Percentiles rank a stretch among this genome's conserved stretches.
Conservation (phyloP, 2,113 vertebrate genomes). For the Synchiropus splendidus region DNA sequence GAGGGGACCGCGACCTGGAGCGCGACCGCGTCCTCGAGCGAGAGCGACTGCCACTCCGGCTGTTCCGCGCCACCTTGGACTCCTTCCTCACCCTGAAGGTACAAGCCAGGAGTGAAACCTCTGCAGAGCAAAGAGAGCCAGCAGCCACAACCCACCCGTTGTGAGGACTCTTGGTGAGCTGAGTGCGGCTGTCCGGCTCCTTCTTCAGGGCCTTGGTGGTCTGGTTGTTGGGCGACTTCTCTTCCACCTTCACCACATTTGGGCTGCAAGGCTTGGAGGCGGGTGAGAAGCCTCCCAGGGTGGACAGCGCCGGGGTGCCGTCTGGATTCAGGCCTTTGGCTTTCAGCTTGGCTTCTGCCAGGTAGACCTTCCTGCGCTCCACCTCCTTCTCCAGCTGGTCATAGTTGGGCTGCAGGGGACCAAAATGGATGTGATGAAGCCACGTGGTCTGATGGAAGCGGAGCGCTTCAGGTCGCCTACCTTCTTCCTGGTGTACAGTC, state of each 20-base stretch:
- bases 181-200: constrained; percentile 81
- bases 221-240: constrained; percentile 79
- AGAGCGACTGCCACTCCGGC: constrained; percentile 80
- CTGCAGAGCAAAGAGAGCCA: no score
- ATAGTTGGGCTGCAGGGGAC: constrained; percentile 79
- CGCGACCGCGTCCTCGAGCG: constrained; percentile 82
- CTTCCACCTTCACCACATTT: constrained; percentile 80
- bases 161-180: constrained; percentile 87
- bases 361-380: constrained; percentile 86
- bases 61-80: constrained; percentile 83
- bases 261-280: constrained; percentile 92
- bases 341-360: constrained; percentile 94
- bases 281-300: constrained; percentile 90
- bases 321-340: constrained; percentile 95
- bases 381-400: constrained; percentile 95
- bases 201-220: constrained; percentile 81
- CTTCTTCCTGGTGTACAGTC: constrained; percentile 92
- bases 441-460: not conserved
- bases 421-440: not conserved
- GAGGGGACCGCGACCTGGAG: constrained; percentile 81
- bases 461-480: constrained; percentile 55
- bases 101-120: not conserved
- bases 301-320: constrained; percentile 88
- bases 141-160: constrained; percentile 75
- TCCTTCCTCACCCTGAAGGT: constrained; percentile 81